These are phyloP conservation scores for Grus americana DNA, from an alignment of 2,113 vertebrate species.

Conservation along the genomic window DNA sequence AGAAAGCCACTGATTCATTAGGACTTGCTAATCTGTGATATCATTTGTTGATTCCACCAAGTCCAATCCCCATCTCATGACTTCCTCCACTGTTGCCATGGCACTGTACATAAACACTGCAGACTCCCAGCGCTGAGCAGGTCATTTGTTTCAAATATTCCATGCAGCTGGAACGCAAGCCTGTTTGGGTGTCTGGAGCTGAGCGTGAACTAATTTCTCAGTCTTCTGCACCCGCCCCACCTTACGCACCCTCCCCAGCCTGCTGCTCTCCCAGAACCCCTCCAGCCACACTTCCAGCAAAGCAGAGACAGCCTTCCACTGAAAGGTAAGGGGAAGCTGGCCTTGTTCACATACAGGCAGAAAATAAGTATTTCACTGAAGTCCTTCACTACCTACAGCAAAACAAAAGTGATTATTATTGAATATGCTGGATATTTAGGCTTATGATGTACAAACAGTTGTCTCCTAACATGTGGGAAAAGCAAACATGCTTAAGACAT, in stretches of 20 bases:
- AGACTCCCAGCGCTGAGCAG: conserved; percentile 65
- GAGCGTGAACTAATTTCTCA: conserved; percentile 75
- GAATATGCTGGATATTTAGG: fast-evolving
- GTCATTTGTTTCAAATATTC: conserved; percentile 82
- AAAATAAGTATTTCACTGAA: fast-evolving
- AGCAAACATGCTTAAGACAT: background rate
- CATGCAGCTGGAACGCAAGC: conserved; percentile 77
- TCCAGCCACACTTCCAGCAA: conserved; percentile 39
- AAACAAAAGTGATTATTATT: fast-evolving
- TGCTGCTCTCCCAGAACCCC: background rate
- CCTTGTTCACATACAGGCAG: background rate
- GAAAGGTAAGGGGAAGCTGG: background rate
- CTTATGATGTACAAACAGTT: background rate
- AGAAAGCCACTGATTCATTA: background rate
- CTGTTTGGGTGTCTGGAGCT: conserved; percentile 86
- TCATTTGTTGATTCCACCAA: conserved; percentile 68
- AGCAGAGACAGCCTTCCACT: conserved; percentile 31
- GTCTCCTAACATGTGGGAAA: background rate
- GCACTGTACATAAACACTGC: conserved; percentile 74
- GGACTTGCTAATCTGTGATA: conserved; percentile 35
- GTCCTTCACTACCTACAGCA: background rate
- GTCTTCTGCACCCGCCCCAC: conserved; percentile 63
- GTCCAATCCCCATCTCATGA: conserved; percentile 48
- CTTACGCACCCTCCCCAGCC: conserved; percentile 8
- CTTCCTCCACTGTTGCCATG: conserved; percentile 73